Base-by-base conservation (phyloP, 2,888 invertebrate species). In the Agonopterix heracliana region DNA sequence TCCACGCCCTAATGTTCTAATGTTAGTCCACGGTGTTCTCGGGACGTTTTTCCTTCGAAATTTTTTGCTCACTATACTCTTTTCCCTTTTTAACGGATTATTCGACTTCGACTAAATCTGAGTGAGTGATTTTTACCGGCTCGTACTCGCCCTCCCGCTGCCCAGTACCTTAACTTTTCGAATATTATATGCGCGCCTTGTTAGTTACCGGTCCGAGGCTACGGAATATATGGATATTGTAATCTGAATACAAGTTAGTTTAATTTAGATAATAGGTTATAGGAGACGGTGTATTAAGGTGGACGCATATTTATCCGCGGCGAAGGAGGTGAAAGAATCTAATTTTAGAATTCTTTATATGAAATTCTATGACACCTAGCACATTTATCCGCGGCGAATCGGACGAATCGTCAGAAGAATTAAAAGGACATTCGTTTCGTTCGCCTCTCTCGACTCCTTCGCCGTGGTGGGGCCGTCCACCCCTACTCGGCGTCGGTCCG, bases 211-310 rank as follows among this genome's bases (percentile, higher is more conserved):
- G 64, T 60, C 67, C 65, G 57, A 53, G 63, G 63, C 61, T 60
- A 55, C 54, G 52, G 62, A 64, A 57, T 73, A 67, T 76, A 74
- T 67, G 67, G 62, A 64, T 43, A 41, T 45, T 38, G 26, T 47
- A 45, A 51, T 48, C 43, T 36, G 48, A 38, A 45, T 48, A 45
- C 46, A 34, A 14, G 38, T 64, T 76, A 76, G 74, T 61, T 54
- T 75, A 73, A 71, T 64, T 77, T 72, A 74, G 69, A 65, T 64
- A 64, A 61, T 56, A 61, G 62, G 54, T 58, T 55, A 54, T 57
- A 65, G 61, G 63, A 57, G 64, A 63, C 64, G 52, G 54, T 61
- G 61, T 67, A 61, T 59, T 63, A 63, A n/a, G n/a, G n/a, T n/a
- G n/a, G n/a, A n/a, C n/a, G n/a, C n/a, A n/a, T n/a, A n/a, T n/a